These are phyloP conservation scores for Cyanoderma ruficeps DNA, from an alignment of 2,113 vertebrate genomes.

Conservation along the genomic window DNA sequence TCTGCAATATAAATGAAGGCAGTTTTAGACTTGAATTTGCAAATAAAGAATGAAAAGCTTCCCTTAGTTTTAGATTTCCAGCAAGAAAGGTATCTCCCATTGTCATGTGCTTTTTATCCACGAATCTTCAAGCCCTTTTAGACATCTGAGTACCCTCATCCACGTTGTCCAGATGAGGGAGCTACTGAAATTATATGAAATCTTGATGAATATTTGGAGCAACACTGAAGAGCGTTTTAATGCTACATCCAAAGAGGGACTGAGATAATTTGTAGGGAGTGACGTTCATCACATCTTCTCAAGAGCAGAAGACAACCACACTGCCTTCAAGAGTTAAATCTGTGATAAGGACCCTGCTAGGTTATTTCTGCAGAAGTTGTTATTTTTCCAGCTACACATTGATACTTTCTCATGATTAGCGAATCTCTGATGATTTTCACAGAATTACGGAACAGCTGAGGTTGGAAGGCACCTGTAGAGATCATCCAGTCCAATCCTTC, in stretches of 20 bases:
- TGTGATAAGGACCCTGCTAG: neutral
- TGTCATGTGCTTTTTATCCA: neutral
- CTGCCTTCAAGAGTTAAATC: neutral
- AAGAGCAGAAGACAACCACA: neutral
- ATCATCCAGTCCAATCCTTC: neutral
- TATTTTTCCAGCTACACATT: neutral
- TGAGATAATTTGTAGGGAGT: neutral
- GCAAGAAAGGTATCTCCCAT: neutral
- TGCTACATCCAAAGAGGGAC: neutral
- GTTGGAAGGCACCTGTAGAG: neutral
- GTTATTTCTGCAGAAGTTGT: neutral
- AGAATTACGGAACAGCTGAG: neutral
- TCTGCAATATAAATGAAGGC: neutral
- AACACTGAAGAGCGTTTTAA: neutral
- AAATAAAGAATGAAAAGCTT: neutral
- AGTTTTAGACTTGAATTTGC: neutral
- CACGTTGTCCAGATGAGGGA: neutral
- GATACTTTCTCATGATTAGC: neutral
- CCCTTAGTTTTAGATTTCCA: neutral
- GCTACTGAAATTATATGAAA: neutral
- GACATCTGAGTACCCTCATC: neutral
- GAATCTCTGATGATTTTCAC: neutral
- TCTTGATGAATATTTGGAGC: neutral
- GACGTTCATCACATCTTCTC: neutral
- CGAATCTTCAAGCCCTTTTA: neutral